These are phyloP conservation scores for Ellobium chinense DNA, from an alignment of 2,888 invertebrate species.

Conservation along the genomic window DNA sequence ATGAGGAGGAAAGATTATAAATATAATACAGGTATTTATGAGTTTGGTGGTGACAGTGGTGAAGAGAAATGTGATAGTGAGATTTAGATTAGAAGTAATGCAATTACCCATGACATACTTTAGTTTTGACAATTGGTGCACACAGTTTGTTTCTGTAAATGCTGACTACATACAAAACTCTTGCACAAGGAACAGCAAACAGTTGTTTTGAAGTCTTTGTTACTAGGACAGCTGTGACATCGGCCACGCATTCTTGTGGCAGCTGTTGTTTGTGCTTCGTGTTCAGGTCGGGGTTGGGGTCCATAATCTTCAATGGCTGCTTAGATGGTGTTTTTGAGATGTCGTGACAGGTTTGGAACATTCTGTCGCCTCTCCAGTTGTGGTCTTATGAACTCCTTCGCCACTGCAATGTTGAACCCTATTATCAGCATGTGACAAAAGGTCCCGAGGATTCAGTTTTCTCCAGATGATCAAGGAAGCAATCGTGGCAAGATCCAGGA, in stretches of 20 bases:
- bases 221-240: not conserved
- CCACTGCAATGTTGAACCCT: not conserved
- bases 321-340: not conserved
- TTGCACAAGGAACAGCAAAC: not conserved
- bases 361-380: not conserved
- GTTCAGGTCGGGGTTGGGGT: not conserved
- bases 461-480: constrained; percentile 9
- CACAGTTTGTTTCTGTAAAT: not conserved
- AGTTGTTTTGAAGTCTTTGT: not conserved
- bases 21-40: not conserved
- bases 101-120: not conserved
- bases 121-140: not conserved
- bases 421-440: not conserved
- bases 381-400: not conserved
- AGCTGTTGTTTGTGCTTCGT: not conserved
- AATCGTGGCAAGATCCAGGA: constrained; percentile 54
- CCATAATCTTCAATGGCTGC: not conserved
- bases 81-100: not conserved
- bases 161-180: not conserved
- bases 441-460: not conserved
- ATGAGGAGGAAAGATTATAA: not conserved
- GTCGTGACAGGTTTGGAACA: not conserved
- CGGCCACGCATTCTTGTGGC: not conserved
- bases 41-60: too few relatives aligned
- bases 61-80: not conserved